These are phyloP conservation scores for Grammomys surdaster DNA, from an alignment of 2,113 vertebrate genomes.

Conservation along the genomic window DNA sequence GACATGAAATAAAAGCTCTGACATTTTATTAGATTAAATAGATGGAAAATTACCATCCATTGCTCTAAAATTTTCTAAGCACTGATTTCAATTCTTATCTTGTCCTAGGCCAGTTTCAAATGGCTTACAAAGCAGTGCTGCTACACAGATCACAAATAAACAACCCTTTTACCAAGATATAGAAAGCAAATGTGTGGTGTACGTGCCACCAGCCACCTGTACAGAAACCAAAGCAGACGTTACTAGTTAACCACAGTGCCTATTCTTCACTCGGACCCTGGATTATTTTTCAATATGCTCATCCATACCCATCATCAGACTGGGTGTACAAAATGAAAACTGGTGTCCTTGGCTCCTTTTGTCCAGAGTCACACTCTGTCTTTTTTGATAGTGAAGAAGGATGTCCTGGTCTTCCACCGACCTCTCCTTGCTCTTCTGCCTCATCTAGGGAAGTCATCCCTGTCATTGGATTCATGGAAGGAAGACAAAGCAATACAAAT, in stretches of 20 bases:
- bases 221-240: neutral
- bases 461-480: neutral
- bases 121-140: neutral
- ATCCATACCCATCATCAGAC: neutral
- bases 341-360: neutral
- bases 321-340: neutral
- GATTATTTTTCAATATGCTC: neutral
- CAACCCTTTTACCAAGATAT: neutral
- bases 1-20: constrained; percentile 45
- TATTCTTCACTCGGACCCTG: neutral
- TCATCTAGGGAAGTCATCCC: neutral
- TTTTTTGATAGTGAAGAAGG: neutral
- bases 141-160: neutral
- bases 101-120: neutral
- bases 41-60: constrained; percentile 33
- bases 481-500: neutral
- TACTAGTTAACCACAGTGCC: neutral
- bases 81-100: constrained; percentile 13
- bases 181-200: neutral
- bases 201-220: no score
- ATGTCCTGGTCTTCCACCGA: neutral
- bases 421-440: neutral
- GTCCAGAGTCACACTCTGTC: neutral
- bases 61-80: constrained; percentile 13
- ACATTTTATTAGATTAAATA: constrained; percentile 42